Evolutionary conservation across 53 echinoderm and acorn worm genomes (phyloP).

Genomic region (Holothuria scabra): DNA sequence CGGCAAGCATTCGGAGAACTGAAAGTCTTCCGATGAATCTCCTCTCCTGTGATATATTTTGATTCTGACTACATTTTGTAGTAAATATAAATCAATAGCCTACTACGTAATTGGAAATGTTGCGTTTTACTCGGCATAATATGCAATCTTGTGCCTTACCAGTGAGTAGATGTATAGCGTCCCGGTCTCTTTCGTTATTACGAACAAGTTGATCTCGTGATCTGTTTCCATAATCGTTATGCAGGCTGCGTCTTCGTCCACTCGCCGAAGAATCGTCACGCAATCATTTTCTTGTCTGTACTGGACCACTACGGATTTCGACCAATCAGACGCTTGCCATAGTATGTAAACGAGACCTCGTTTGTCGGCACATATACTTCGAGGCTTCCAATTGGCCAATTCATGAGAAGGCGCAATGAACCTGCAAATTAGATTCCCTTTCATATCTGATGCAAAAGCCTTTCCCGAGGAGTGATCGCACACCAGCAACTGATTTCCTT

Average conservation of each 20-base stretch:
- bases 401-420: not conserved
- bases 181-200: not conserved
- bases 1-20: too few species aligned
- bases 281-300: not conserved
- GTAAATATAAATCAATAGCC: too few species aligned
- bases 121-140: too few species aligned
- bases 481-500: not conserved
- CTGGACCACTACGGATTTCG: not conserved
- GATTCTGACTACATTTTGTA: too few species aligned
- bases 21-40: too few species aligned
- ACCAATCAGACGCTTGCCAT: not conserved
- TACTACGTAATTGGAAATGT: too few species aligned
- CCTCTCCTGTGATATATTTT: too few species aligned
- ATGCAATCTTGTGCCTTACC: too few species aligned
- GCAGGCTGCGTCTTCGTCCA: not conserved
- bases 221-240: not conserved
- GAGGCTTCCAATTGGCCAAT: not conserved
- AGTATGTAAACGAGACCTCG: not conserved
- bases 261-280: not conserved
- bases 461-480: not conserved
- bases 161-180: too few species aligned
- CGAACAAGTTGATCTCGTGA: not conserved
- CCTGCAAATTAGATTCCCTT: not conserved
- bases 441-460: not conserved
- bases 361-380: not conserved